Evolutionary conservation across 2,113 vertebrate genomes (phyloP).

Genomic region (Australoheros scitulus): DNA sequence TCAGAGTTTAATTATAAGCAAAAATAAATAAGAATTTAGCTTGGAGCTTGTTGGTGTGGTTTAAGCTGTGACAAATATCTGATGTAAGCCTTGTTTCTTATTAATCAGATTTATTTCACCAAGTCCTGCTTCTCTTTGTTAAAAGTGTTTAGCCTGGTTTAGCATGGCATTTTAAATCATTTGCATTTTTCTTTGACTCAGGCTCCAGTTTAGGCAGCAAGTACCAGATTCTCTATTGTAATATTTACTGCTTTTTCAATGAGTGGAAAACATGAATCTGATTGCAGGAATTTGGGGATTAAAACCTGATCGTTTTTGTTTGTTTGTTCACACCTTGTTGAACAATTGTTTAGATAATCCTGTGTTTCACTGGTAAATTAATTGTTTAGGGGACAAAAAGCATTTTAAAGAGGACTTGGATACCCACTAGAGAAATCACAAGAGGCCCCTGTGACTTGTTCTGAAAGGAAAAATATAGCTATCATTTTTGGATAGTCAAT

Average conservation of each 20-base stretch:
- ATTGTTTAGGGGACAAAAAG: neutral
- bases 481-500: neutral
- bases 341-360: neutral
- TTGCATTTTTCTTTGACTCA: neutral
- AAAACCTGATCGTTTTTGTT: neutral
- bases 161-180: neutral
- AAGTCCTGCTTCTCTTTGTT: neutral
- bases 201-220: neutral
- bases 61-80: slow-evolving; percentile 1
- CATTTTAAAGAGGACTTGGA: neutral
- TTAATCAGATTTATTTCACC: neutral
- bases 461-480: neutral
- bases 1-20: neutral
- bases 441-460: neutral
- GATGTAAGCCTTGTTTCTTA: neutral
- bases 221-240: neutral
- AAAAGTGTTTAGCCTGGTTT: neutral
- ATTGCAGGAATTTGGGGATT: neutral
- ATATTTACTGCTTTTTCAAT: neutral
- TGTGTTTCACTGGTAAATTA: neutral
- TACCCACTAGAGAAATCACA: neutral
- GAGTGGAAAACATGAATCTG: neutral
- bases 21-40: neutral
- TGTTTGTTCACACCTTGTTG: neutral
- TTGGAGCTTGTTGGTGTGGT: neutral